Evolutionary conservation across 2,113 vertebrate species (phyloP), one percentile per base, ranked within the genome.

Genomic region (Smithornis capensis): DNA sequence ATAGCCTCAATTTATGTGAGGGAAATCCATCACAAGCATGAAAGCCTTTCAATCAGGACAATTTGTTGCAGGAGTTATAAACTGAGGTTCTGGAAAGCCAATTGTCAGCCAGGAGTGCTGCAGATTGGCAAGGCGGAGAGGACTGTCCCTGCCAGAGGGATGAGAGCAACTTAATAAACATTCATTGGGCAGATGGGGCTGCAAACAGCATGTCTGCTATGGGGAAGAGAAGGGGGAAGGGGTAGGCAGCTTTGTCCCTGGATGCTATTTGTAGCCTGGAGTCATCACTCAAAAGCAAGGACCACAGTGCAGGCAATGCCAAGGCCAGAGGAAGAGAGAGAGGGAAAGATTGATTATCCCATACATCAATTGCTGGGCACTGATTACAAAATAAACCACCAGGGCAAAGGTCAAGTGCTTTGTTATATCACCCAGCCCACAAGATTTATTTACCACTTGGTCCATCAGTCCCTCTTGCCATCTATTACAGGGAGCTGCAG

Each of bases 341-440:
- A 56, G 62, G 56, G n/a, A 71, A 52, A 93, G 87, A 92, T 42
- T 73, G 83, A 94, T 78, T 95, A 81, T 86, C 64, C 88, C 42
- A 78, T 80, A 76, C 89, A 96, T 95, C 90, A 94, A 70, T 91
- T 2, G 69, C 92, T 67, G 50, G 87, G 57, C 68, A 64, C 86
- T 45, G 69, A 91, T 95, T 78, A 87, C 83, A 85, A 96, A 96
- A 96, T 63, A 92, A 95, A 93, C 70, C 95, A 76, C 80, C 33
- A 22, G 93, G 95, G 80, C 93, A 96, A 95, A 96, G 96, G 94
- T 95, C 96, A 95, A 95, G 83, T 81, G 83, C 67, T 96, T 92
- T 96, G 90, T 95, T 95, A 87, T 92, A 96, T 83, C 95, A 95
- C 80, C 77, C 88, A 94, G 62, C 73, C 90, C 83, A 76, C 69